Conservation (phyloP, 2,113 vertebrate species). For the Aramus guarauna region DNA sequence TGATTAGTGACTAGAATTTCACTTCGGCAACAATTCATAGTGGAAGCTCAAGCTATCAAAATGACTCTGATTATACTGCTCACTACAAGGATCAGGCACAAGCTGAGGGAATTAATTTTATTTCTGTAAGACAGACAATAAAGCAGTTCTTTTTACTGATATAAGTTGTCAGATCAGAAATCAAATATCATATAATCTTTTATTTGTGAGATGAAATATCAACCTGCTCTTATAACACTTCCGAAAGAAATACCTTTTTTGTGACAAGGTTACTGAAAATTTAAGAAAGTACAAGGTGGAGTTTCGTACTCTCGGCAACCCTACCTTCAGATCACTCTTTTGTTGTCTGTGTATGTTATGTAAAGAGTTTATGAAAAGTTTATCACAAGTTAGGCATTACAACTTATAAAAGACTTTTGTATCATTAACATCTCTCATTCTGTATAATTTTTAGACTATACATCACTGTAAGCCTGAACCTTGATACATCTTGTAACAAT, state of each 20-base stretch:
- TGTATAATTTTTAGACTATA: neutral
- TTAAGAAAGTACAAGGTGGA: neutral
- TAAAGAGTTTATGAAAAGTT: neutral
- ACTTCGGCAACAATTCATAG: neutral
- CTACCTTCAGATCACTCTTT: neutral
- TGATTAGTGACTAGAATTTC: constrained; percentile 47
- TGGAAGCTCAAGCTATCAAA: constrained; percentile 9
- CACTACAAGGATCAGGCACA: neutral
- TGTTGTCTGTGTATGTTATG: neutral
- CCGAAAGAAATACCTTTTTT: neutral
- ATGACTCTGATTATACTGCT: constrained; percentile 10
- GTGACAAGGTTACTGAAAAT: neutral
- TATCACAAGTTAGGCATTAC: neutral
- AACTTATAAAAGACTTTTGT: neutral
- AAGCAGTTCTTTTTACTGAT: neutral
- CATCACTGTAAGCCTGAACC: neutral
- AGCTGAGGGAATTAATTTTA: neutral
- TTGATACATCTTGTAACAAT: neutral
- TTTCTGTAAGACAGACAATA: neutral
- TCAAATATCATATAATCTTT: neutral
- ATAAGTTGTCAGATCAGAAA: neutral
- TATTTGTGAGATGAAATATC: neutral
- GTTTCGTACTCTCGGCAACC: neutral
- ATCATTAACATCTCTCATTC: neutral
- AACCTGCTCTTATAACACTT: neutral